phyloP scores from a whole-genome alignment of 2,888 invertebrate species.

The Latrodectus elegans region DNA sequence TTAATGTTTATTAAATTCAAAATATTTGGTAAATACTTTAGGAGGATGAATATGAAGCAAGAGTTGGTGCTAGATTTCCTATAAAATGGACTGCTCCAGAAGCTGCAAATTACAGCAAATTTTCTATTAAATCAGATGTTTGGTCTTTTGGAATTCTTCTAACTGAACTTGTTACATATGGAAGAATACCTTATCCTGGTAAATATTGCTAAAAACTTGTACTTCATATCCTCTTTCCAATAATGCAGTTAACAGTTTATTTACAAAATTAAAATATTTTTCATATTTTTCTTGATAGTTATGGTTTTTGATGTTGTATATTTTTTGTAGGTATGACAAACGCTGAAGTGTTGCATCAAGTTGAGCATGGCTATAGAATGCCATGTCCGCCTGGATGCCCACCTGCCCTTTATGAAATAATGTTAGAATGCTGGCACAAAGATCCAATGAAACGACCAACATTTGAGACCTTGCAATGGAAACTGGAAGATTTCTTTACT shows the following conservation, averaged over 20 bases:
- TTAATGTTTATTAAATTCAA: too few relatives aligned
- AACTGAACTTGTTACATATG: conserved; percentile 98
- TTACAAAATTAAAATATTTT: too few relatives aligned
- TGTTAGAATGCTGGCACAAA: conserved; percentile 99
- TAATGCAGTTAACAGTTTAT: too few relatives aligned
- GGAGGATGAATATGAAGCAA: conserved; percentile 99
- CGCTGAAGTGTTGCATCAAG: conserved; percentile 98
- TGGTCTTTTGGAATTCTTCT: conserved; percentile 99
- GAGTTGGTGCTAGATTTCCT: conserved; percentile 98
- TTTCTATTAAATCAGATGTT: conserved; percentile 99
- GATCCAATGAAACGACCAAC: conserved; percentile 98
- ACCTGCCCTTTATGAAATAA: conserved; percentile 95
- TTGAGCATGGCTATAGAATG: conserved; percentile 99
- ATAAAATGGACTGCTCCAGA: conserved; percentile 99
- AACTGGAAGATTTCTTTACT: conserved; percentile 99
- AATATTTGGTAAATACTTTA: not conserved
- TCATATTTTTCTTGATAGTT: too few relatives aligned
- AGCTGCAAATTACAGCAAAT: conserved; percentile 99
- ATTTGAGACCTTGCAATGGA: conserved; percentile 99
- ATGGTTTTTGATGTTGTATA: too few relatives aligned
- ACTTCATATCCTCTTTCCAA: too few relatives aligned
- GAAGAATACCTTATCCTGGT: conserved; percentile 98
- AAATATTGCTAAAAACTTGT: not conserved
- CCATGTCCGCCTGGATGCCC: conserved; percentile 92
- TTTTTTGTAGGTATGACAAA: conserved; percentile 86